Evolutionary conservation across 2,888 invertebrate genomes (phyloP).

Genomic region (Chymomyza amoena): DNA sequence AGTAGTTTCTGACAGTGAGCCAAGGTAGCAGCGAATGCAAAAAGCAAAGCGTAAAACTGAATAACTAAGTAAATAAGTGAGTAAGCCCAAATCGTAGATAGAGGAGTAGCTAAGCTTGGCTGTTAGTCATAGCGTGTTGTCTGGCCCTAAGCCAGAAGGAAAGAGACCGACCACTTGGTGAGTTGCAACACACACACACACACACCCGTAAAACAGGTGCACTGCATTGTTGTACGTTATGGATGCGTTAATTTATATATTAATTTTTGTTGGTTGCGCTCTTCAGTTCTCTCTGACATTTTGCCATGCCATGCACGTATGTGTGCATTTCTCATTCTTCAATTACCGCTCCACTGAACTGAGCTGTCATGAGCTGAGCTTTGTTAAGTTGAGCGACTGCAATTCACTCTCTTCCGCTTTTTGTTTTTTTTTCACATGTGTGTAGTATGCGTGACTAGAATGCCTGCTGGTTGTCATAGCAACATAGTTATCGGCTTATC

Average conservation of each 20-base stretch:
- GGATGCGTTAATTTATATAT: constrained; percentile 51
- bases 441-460: constrained; percentile 64
- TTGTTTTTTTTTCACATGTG: constrained; percentile 11
- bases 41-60: constrained; percentile 30
- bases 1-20: constrained; percentile 15
- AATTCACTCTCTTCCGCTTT: background rate
- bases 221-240: background rate
- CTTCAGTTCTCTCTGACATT: constrained; percentile 15
- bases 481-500: constrained; percentile 58
- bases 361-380: constrained; percentile 41
- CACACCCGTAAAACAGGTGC: background rate
- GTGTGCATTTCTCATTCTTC: constrained; percentile 10
- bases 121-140: constrained; percentile 40
- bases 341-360: constrained; percentile 1
- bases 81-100: constrained; percentile 7
- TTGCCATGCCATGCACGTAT: constrained; percentile 51
- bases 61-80: constrained; percentile 17
- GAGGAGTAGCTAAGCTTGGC: background rate
- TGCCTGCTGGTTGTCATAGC: constrained; percentile 62
- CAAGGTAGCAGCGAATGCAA: constrained; percentile 10
- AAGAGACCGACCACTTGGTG: constrained; percentile 9
- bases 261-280: constrained; percentile 20
- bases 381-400: constrained; percentile 51
- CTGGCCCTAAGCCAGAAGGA: constrained; percentile 1
- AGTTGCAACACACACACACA: background rate